Base-by-base conservation (phyloP, 2,888 invertebrate species). In the Saturnia pavonia region DNA sequence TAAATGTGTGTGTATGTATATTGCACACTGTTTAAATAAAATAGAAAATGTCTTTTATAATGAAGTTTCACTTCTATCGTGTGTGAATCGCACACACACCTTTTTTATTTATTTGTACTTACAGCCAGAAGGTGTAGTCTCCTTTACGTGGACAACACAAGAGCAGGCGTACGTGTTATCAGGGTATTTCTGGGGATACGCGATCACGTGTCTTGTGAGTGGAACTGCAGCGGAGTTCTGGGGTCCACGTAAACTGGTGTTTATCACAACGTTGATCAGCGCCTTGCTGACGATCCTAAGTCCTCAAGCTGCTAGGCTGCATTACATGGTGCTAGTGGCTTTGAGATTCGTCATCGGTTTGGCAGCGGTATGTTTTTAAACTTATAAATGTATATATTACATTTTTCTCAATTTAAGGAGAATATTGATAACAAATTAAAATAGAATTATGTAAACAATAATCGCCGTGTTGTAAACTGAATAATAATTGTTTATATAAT, bases 151-250 rank as follows among this genome's bases (percentile, higher is more conserved):
- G 96, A 94, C 94, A 42, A 85, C 93, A 8, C 92, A 94, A 78
- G 91, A 95, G 79, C 96, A 96, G 84, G 96, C 96, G 0, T 89
- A 95, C 68, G 94, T 96, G 1, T 80, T 96, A 51, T 96, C 96
- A 0, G 91, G 92, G 0, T 94, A 93, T 76, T 93, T 94, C 82
- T 93, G 93, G 94, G 94, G 94, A 4, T 96, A 96, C 80, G 94
- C 96, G 70, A 85, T 96, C 68, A 95, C 96, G 1, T 95, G 95
- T 48, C 85, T 96, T 70, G 94, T 96, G 0, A 92, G 94, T 0
- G 96, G 96, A 0, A 94, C 95, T 0, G 84, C 96, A 14, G 96
- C 96, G 0, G 96, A 96, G 88, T 88, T 94, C 80, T 95, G 96
- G 84, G 96, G 96, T 0, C 94, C 95, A 0, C 89, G 95, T 42